phyloP scores from a whole-genome alignment of 2,888 invertebrate species.

The Megastigmus dorsalis region DNA sequence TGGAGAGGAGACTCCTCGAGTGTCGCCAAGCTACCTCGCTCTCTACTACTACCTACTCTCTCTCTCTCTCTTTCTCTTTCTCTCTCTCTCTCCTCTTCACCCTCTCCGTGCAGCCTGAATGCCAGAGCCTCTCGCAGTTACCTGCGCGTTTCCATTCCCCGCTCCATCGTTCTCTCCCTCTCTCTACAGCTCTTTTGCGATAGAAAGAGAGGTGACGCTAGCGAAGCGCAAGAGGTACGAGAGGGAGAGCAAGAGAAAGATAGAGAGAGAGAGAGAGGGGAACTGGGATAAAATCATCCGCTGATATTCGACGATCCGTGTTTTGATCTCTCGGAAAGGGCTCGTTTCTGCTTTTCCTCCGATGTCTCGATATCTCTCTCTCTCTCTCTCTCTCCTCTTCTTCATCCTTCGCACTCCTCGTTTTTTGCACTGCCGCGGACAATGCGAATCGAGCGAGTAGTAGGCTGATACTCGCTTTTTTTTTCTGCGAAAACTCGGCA shows the following conservation, averaged over 20 bases:
- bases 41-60: conserved; percentile 32
- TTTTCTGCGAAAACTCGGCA: too few species aligned
- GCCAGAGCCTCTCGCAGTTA: conserved; percentile 8
- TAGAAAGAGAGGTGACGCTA: conserved; percentile 18
- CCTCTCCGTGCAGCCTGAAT: background rate
- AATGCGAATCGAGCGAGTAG: background rate
- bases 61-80: background rate
- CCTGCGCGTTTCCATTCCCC: conserved; percentile 15
- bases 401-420: too few species aligned
- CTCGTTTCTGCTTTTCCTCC: background rate
- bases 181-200: background rate
- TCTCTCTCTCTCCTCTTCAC: conserved; percentile 15
- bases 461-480: too few species aligned
- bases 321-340: conserved; percentile 37
- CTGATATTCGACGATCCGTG: conserved; percentile 46
- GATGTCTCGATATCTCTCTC: background rate
- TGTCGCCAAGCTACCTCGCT: conserved; percentile 73
- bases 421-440: background rate
- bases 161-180: background rate
- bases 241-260: too few species aligned
- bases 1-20: conserved; percentile 66
- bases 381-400: background rate
- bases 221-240: conserved; percentile 21
- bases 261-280: too few species aligned
- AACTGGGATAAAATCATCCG: conserved; percentile 44